These are phyloP conservation scores for Conomelus anceps DNA, from an alignment of 2,888 invertebrate species.

Conservation along the genomic window DNA sequence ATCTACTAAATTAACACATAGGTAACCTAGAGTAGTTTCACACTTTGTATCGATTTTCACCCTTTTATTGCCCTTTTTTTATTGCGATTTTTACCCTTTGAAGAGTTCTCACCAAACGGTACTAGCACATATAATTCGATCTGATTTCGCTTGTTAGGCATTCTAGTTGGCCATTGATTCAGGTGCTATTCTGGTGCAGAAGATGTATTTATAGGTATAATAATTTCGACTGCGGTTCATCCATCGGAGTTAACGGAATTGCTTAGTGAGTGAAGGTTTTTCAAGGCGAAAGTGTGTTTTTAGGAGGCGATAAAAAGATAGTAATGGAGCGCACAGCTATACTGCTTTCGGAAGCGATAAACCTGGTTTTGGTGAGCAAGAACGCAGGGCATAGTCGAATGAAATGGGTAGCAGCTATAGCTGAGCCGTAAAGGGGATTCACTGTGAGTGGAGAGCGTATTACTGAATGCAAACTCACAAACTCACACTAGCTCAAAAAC, in stretches of 20 bases:
- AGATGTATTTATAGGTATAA: background rate
- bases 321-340: background rate
- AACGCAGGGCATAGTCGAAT: background rate
- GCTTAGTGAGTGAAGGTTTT: background rate
- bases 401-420: background rate
- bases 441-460: background rate
- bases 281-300: background rate
- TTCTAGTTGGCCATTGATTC: background rate
- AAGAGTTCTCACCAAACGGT: background rate
- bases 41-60: too few species aligned
- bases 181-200: background rate
- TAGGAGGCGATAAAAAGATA: background rate
- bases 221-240: background rate
- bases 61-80: background rate
- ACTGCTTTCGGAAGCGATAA: background rate
- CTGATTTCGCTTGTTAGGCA: background rate
- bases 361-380: background rate
- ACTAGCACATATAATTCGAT: background rate
- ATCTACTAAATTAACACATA: too few species aligned
- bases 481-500: background rate
- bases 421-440: background rate
- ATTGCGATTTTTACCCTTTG: background rate
- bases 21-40: too few species aligned
- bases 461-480: background rate
- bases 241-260: background rate